Evolutionary conservation across 1,140 invertebrate species (phyloP), one percentile per base, ranked within the genome.

Genomic region (Bactericera cockerelli): DNA sequence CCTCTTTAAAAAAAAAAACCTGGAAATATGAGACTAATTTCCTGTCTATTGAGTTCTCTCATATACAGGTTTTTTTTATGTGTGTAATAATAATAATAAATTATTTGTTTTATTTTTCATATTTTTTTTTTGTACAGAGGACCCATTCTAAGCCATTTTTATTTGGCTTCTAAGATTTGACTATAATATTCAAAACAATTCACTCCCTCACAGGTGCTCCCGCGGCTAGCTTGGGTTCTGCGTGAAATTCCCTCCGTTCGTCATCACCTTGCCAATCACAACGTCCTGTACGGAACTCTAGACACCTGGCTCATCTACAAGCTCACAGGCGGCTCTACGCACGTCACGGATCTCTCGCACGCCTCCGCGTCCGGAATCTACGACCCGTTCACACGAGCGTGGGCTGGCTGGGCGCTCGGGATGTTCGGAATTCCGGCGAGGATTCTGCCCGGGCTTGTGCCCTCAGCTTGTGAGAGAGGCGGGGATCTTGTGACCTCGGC

Each of bases 241-340:
- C 71, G 86, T 58, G 82, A 92, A 63, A 75, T 87, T 60, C 71
- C 79, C 13, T 77, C 74, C 24, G 71, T 93, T 6, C 77, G 77
- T 65, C 67, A 79, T 26, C 81, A 81, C 24, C 70, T 81, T 14
- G 65, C 68, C 25, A 73, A 77, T 42, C 77, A 82, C 21, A 76
- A 82, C 62, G 82, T 83, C 1, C 74, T 86, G 64, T 89, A 94
- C 69, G 94, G 93, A n/a, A 89, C 90, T 25, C 74, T 98, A 14
- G 94, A 98, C 67, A 91, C 89, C 1, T 98, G 90, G 89, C 75
- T 98, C 28, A 68, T 98, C 26, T 86, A 93, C 71, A 87, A 84
- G 75, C 71, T 76, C 36, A 70, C 73, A 57, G 76, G 78, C 1
- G 76, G 78, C 1, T 72, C 74, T 65, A 65, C 79, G 19, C 86